A percentile compares a stretch with the other conserved stretches of the same genome.
Conservation (phyloP, 2,797 vertebrate species). For the Petrocephalus sullivani region DNA sequence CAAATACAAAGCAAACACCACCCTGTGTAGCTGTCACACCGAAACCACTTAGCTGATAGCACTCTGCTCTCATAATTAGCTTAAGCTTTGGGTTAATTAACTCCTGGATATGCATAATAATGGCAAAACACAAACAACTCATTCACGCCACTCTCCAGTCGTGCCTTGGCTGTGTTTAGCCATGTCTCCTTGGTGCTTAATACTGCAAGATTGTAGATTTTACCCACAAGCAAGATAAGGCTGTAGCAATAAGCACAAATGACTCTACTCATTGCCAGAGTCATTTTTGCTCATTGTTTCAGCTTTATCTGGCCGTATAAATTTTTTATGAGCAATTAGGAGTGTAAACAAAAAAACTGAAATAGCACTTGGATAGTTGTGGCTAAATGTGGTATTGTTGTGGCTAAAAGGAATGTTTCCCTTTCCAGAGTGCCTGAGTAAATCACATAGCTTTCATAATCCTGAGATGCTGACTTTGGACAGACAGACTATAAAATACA, state of each 20-base stretch:
- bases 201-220: not conserved
- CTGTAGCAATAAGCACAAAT: not conserved
- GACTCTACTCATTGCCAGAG: too few species aligned
- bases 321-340: too few species aligned
- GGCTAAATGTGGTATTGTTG: too few species aligned
- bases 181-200: conserved; percentile 68
- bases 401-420: too few species aligned
- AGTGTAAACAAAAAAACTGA: too few species aligned
- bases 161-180: conserved; percentile 24
- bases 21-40: conserved; percentile 99
- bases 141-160: conserved; percentile 92
- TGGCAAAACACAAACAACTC: conserved; percentile 97
- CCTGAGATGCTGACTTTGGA: too few species aligned
- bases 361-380: too few species aligned
- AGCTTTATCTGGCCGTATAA: too few species aligned
- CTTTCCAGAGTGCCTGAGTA: too few species aligned
- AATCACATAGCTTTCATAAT: too few species aligned
- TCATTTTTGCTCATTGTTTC: too few species aligned
- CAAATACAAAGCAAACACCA: conserved; percentile 99
- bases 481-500: too few species aligned
- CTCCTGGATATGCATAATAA: conserved; percentile 99
- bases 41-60: conserved; percentile 99
- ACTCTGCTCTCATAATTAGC: conserved; percentile 99
- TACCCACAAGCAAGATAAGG: not conserved
- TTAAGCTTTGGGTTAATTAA: conserved; percentile 99